Evolutionary conservation across 2,888 invertebrate species (phyloP).

Genomic region (Plebejus argus): DNA sequence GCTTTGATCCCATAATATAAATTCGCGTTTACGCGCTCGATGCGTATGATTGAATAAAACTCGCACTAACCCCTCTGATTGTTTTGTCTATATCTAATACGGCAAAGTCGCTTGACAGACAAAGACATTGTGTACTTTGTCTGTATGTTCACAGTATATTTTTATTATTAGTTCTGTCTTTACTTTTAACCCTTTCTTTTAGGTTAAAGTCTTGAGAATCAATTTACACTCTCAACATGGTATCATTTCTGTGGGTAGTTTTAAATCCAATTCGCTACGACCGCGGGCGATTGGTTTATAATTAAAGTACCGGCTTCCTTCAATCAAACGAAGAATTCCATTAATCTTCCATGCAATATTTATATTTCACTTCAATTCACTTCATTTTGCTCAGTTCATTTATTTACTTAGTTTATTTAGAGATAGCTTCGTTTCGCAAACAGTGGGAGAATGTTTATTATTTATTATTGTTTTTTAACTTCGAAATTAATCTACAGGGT

Average conservation of each 20-base stretch:
- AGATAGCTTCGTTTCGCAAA: not conserved
- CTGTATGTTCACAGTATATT: too few species aligned
- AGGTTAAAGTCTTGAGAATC: not conserved
- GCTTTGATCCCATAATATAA: too few species aligned
- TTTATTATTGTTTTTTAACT: not conserved
- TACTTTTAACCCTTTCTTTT: too few species aligned
- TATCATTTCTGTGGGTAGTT: constrained; percentile 12
- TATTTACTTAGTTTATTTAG: too few species aligned
- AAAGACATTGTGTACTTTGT: too few species aligned
- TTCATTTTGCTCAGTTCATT: not conserved
- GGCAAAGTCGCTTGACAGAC: too few species aligned
- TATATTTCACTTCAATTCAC: constrained; percentile 2
- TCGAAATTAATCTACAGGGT: too few species aligned
- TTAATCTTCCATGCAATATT: constrained; percentile 23
- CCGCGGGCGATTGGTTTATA: constrained; percentile 23
- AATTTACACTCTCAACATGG: not conserved
- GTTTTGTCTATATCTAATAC: too few species aligned
- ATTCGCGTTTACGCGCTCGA: too few species aligned
- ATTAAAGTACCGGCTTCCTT: constrained; percentile 11
- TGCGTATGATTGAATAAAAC: too few species aligned
- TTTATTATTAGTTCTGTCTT: too few species aligned
- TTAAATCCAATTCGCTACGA: constrained; percentile 10
- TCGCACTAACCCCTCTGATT: too few species aligned
- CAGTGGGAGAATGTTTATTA: not conserved
- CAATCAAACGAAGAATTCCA: constrained; percentile 21